A percentile compares a stretch with the other conserved stretches of the same genome.
Conservation (phyloP, 2,113 vertebrate genomes). For the Silurus glanis region DNA sequence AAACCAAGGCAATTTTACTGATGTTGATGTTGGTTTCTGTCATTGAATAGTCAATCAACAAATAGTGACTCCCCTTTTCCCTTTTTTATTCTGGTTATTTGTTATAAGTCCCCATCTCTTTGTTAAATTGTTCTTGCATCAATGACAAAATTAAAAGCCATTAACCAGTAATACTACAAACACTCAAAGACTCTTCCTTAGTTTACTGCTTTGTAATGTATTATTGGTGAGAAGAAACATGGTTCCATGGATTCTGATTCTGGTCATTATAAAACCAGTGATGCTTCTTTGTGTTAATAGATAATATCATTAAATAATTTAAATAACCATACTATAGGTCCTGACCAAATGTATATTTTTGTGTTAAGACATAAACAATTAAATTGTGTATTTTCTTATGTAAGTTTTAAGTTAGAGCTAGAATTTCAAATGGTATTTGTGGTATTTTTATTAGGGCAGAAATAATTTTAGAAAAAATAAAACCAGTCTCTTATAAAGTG, state of each 20-base stretch:
- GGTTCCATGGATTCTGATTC: neutral
- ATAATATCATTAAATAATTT: neutral
- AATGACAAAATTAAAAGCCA: constrained; percentile 19
- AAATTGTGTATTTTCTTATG: constrained; percentile 36
- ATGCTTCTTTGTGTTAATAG: neutral
- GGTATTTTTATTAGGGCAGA: constrained; percentile 46
- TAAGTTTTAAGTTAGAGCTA: neutral
- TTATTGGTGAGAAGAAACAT: neutral
- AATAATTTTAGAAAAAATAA: constrained; percentile 55
- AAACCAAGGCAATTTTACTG: constrained; percentile 46
- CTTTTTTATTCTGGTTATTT: constrained; percentile 14
- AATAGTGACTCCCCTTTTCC: neutral
- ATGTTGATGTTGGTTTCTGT: constrained; percentile 47
- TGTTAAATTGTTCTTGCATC: constrained; percentile 3
- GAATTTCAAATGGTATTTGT: constrained; percentile 9
- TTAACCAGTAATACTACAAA: neutral
- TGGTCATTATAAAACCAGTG: constrained; percentile 7
- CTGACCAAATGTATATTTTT: neutral
- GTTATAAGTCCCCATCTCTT: neutral
- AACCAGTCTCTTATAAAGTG: constrained; percentile 37
- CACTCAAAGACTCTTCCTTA: neutral
- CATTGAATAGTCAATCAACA: constrained; percentile 43
- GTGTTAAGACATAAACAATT: neutral
- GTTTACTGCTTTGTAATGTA: neutral
- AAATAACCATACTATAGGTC: neutral